Conservation (phyloP, 2,888 invertebrate species). For the Hesperia comma region DNA sequence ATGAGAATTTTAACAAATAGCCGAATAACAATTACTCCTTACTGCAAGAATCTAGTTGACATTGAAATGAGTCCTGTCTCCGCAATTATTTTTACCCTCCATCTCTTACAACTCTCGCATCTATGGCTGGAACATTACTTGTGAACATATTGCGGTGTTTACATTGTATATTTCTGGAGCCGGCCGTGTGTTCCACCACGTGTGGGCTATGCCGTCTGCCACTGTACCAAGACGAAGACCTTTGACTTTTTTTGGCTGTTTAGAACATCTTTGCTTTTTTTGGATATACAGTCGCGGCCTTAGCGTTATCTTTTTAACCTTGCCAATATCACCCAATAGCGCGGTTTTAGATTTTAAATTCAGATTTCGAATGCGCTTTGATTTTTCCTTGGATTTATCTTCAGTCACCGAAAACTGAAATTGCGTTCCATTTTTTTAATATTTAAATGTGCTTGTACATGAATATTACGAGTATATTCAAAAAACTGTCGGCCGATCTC, state of each 20-base stretch:
- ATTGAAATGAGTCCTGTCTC: background rate
- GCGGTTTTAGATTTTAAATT: constrained; percentile 10
- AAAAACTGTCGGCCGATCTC: too few relatives aligned
- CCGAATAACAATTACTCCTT: too few relatives aligned
- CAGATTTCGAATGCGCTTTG: constrained; percentile 1
- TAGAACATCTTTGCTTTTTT: constrained; percentile 35
- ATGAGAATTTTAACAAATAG: too few relatives aligned
- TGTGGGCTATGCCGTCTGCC: constrained; percentile 56
- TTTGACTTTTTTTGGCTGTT: constrained; percentile 37
- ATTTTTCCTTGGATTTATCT: too few relatives aligned
- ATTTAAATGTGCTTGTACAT: too few relatives aligned
- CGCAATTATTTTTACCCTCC: background rate
- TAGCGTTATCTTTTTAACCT: constrained; percentile 14
- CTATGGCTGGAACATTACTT: constrained; percentile 58
- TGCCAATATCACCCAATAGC: background rate
- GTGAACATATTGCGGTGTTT: constrained; percentile 76
- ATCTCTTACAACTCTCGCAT: background rate
- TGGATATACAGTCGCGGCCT: constrained; percentile 20
- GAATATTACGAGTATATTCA: too few relatives aligned
- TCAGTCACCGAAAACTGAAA: too few relatives aligned
- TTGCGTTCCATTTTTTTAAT: too few relatives aligned
- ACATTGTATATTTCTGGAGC: constrained; percentile 76
- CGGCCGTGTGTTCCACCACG: constrained; percentile 69
- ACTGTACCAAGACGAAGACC: constrained; percentile 36
- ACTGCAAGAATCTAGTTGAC: too few relatives aligned